Percentiles rank a stretch among this genome's conserved stretches.
These are phyloP conservation scores for Podabrus alpinus DNA, from an alignment of 2,888 invertebrate species.

Conservation along the genomic window DNA sequence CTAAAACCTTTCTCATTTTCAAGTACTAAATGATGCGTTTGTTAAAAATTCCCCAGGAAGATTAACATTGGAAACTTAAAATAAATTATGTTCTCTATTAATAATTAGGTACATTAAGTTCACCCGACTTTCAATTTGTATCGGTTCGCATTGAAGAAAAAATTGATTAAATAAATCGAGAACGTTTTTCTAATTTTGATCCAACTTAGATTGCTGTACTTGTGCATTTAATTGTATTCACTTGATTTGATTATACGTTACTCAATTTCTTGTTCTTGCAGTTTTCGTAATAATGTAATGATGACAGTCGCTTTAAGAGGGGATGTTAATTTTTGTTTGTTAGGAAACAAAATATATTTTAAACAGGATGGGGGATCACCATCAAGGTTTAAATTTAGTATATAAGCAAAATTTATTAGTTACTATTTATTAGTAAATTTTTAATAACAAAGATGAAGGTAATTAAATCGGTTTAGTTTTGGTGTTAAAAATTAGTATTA, in stretches of 20 bases:
- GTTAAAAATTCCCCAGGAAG: background rate
- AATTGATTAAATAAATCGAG: background rate
- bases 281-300: conserved; percentile 20
- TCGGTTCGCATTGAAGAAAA: background rate
- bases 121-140: background rate
- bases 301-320: conserved; percentile 14
- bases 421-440: conserved; percentile 14
- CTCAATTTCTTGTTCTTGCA: conserved; percentile 17
- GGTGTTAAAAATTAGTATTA: background rate
- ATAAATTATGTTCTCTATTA: background rate
- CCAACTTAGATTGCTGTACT: background rate
- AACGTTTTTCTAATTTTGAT: background rate
- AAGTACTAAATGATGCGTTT: background rate
- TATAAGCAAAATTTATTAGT: conserved; percentile 20
- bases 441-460: conserved; percentile 26
- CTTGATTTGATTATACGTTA: background rate
- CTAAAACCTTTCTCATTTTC: background rate
- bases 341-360: conserved; percentile 21
- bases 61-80: background rate
- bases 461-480: background rate
- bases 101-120: background rate
- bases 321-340: conserved; percentile 18
- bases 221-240: background rate
- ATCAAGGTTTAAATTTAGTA: conserved; percentile 25
- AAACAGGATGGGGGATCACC: conserved; percentile 20